Evolutionary conservation across 2,888 invertebrate species (phyloP).

Genomic region (Cryptocheilus praepositus): DNA sequence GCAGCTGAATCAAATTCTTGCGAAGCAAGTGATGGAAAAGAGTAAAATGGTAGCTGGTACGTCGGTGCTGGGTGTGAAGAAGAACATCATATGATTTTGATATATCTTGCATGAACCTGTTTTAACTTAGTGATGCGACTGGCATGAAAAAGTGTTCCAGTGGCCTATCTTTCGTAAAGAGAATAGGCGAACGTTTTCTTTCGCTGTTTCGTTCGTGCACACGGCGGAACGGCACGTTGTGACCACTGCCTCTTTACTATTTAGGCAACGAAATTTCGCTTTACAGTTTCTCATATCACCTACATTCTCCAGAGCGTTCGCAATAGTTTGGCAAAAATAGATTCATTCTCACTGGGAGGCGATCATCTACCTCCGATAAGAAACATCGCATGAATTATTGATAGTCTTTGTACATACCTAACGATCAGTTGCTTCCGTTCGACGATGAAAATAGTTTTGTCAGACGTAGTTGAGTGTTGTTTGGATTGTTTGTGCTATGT

Average conservation of each 20-base stretch:
- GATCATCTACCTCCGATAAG: too few relatives aligned
- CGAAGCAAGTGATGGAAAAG: constrained; percentile 95
- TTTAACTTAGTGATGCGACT: constrained; percentile 30
- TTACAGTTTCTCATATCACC: too few relatives aligned
- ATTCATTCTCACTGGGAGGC: background rate
- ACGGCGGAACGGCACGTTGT: background rate
- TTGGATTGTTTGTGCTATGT: constrained; percentile 71
- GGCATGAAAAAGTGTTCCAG: constrained; percentile 36
- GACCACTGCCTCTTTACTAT: background rate
- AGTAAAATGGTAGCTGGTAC: constrained; percentile 97
- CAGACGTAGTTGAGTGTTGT: constrained; percentile 64
- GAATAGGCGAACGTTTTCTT: constrained; percentile 1
- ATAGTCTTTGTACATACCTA: too few relatives aligned
- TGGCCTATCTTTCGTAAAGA: background rate
- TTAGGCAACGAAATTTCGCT: too few relatives aligned
- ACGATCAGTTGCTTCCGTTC: background rate
- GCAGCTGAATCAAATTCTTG: constrained; percentile 93
- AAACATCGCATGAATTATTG: too few relatives aligned
- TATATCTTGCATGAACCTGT: constrained; percentile 42
- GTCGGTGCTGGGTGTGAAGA: constrained; percentile 52
- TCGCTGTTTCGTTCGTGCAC: background rate
- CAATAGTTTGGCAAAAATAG: background rate
- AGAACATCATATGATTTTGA: constrained; percentile 17
- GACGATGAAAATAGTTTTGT: constrained; percentile 18
- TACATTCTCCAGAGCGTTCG: too few relatives aligned